phyloP scores from a whole-genome alignment of 2,888 invertebrate genomes.

The Calameuta filiformis region DNA sequence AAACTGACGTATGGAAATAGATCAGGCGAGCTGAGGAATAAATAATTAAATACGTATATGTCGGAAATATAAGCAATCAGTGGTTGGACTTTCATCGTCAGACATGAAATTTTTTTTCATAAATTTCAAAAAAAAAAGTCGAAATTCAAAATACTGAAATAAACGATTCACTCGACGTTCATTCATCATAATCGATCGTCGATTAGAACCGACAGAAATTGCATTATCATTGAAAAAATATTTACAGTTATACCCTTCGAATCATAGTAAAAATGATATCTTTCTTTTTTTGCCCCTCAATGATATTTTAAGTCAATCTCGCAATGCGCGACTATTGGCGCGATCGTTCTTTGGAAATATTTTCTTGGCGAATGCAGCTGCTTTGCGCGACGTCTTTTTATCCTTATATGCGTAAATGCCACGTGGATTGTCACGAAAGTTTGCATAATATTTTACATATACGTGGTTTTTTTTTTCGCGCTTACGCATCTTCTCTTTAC shows the following conservation, averaged over 20 bases:
- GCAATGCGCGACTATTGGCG: neutral
- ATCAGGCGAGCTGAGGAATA: neutral
- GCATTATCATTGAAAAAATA: neutral
- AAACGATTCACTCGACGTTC: neutral
- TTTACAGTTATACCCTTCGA: neutral
- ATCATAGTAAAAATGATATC: neutral
- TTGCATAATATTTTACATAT: slow-evolving; percentile 2
- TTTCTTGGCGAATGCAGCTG: neutral
- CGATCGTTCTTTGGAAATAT: neutral
- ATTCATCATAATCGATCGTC: neutral
- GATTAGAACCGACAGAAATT: neutral
- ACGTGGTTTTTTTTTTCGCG: neutral
- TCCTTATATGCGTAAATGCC: neutral
- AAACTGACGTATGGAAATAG: neutral
- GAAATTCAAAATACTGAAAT: neutral
- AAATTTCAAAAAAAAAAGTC: neutral
- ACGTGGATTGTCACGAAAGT: neutral
- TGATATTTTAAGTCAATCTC: neutral
- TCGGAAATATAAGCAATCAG: neutral
- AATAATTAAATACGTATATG: neutral
- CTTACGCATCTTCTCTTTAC: slow-evolving; percentile 30
- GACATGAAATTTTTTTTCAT: no score
- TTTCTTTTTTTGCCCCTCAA: neutral
- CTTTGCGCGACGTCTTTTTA: neutral
- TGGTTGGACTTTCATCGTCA: neutral